phyloP scores from a whole-genome alignment of 2,113 vertebrate genomes.

The Tetraodon nigroviridis region DNA sequence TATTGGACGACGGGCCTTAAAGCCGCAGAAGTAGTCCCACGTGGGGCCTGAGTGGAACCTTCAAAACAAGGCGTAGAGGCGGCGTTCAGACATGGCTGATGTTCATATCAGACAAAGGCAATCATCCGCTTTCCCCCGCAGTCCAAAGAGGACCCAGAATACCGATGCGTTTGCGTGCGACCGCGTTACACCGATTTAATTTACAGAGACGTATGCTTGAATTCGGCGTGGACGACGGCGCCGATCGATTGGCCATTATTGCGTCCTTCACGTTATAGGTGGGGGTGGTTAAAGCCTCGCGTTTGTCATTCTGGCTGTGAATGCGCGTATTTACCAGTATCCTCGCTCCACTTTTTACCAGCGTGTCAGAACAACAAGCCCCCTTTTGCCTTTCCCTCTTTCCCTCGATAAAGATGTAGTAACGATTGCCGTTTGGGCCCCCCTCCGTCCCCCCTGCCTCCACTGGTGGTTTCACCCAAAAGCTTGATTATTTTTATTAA shows the following conservation, averaged over 20 bases:
- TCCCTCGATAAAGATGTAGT: slow-evolving; percentile 13
- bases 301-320: neutral
- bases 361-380: slow-evolving; percentile 5
- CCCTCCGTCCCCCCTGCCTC: neutral
- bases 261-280: slow-evolving; percentile 46
- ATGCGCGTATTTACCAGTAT: slow-evolving; percentile 15
- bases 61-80: slow-evolving; percentile 68
- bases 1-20: slow-evolving; percentile 76
- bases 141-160: slow-evolving; percentile 49
- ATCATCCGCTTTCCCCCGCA: slow-evolving; percentile 61
- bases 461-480: slow-evolving; percentile 39
- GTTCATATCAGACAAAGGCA: slow-evolving; percentile 74
- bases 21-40: slow-evolving; percentile 70
- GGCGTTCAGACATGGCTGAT: slow-evolving; percentile 79
- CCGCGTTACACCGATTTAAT: slow-evolving; percentile 30
- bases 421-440: slow-evolving; percentile 22
- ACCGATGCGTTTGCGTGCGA: slow-evolving; percentile 50
- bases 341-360: slow-evolving; percentile 21
- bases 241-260: slow-evolving; percentile 59
- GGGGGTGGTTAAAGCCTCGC: slow-evolving; percentile 4
- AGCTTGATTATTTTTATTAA: slow-evolving; percentile 42
- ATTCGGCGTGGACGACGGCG: slow-evolving; percentile 31
- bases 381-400: neutral
- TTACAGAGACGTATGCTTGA: slow-evolving; percentile 1
- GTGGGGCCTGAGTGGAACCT: slow-evolving; percentile 75